These are phyloP conservation scores for Eulemur macaco DNA, from an alignment of 2,113 vertebrate genomes.

Conservation along the genomic window DNA sequence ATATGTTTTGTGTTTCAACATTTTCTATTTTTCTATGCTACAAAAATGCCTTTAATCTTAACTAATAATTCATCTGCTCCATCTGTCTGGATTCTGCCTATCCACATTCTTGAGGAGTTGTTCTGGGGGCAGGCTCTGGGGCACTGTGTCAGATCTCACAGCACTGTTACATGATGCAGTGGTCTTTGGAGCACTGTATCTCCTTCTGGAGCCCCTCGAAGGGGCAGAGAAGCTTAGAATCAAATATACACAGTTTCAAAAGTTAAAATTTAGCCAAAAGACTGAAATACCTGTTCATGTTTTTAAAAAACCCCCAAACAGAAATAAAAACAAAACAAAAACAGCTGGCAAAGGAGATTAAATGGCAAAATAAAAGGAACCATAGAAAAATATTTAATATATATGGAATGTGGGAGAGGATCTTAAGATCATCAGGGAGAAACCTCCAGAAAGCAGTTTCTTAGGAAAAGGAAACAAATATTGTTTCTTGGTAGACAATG, in stretches of 20 bases:
- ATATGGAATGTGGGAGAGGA: background rate
- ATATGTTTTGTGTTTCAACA: constrained; percentile 51
- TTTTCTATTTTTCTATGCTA: constrained; percentile 39
- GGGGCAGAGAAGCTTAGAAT: background rate
- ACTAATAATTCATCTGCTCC: constrained; percentile 57
- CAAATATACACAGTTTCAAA: background rate
- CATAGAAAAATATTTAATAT: background rate
- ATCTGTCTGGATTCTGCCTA: constrained; percentile 19
- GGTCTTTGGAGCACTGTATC: background rate
- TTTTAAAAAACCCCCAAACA: background rate
- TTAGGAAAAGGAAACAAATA: background rate
- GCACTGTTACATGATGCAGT: background rate
- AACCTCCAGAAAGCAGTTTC: background rate
- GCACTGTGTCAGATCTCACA: background rate
- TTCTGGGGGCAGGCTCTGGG: background rate
- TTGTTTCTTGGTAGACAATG: background rate
- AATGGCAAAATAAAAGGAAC: background rate
- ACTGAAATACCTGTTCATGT: background rate
- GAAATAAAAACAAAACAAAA: background rate
- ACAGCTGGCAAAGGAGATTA: background rate
- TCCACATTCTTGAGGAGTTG: constrained; percentile 18
- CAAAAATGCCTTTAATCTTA: constrained; percentile 67
- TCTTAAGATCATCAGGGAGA: background rate
- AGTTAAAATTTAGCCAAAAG: background rate
- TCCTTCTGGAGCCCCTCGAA: background rate